phyloP scores from a whole-genome alignment of 2,113 vertebrate species.

The Hippocampus mohnikei region DNA sequence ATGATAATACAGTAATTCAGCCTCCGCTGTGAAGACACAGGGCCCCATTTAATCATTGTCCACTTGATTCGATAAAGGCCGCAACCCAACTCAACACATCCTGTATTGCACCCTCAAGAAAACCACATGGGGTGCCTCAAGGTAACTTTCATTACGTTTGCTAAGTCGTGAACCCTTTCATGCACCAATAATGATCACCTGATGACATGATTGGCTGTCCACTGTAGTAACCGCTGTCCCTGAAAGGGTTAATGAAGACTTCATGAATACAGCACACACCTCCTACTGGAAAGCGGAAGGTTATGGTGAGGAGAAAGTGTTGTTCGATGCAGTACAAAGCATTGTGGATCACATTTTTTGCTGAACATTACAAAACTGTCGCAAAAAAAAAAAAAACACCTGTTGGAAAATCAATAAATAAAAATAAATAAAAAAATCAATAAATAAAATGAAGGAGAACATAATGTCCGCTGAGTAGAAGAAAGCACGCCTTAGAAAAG shows the following conservation, averaged over 20 bases:
- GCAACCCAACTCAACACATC: background rate
- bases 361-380: background rate
- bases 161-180: background rate
- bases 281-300: background rate
- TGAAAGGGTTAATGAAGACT: background rate
- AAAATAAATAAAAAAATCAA: background rate
- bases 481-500: background rate
- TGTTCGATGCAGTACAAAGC: background rate
- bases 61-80: background rate
- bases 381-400: background rate
- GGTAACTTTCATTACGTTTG: background rate
- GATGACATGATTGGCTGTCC: too few relatives aligned
- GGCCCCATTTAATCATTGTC: background rate
- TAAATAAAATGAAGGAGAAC: background rate
- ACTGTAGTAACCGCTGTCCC: too few relatives aligned
- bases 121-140: background rate
- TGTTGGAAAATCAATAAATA: background rate
- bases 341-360: background rate
- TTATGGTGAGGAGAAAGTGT: background rate
- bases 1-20: background rate
- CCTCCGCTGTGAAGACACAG: background rate
- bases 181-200: too few relatives aligned
- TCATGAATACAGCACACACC: background rate
- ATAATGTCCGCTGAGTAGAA: background rate
- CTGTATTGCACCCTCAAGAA: background rate